Base-by-base conservation (phyloP, 2,113 vertebrate species). In the Chloroceryle aenea region DNA sequence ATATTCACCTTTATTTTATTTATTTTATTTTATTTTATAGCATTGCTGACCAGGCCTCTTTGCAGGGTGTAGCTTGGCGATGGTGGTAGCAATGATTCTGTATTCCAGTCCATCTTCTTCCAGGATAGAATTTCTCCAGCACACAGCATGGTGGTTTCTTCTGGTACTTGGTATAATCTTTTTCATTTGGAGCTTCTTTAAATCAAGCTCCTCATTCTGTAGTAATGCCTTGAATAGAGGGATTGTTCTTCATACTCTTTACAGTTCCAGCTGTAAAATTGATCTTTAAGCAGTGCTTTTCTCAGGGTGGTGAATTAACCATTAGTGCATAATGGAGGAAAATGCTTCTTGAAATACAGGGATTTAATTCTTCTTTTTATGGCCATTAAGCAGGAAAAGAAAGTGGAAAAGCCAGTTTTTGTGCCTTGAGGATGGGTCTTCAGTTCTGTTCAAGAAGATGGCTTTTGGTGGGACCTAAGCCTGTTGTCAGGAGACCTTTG, bases 21-120 rank as follows among this genome's bases (percentile, higher is more conserved):
- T 34, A 0, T 29, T 12, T 15, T 4, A 20, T 47, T n/a, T 45
- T 22, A 9, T 40, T 38, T 23, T 34, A 17, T 15, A 73, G 38
- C 38, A 2, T 23, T 32, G 53, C 30, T 36, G 55, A 8, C 64
- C 40, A 13, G 30, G 47, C 22, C 58, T 42, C 10, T 10, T 3
- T 4, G 18, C 43, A 48, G 22, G 58, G 9, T 32, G 36, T 53
- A 80, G 12, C 53, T 40, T n/a, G 81, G 8, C 5, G 19, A 1
- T 22, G 34, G 12, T 32, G 36, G 10, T 13, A 21, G 45, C 32
- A 38, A 1, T 21, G 71, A 1, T 47, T 53, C 3, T 13, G 25
- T 50, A 1, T 11, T n/a, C 3, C 1, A 11, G 14, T 11, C 67
- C 26, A 0, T 10, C 0, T 0, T 6, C 18, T 3, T 64, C 12